Base-by-base conservation (phyloP, 2,888 invertebrate genomes). In the Drosophila subquinaria region DNA sequence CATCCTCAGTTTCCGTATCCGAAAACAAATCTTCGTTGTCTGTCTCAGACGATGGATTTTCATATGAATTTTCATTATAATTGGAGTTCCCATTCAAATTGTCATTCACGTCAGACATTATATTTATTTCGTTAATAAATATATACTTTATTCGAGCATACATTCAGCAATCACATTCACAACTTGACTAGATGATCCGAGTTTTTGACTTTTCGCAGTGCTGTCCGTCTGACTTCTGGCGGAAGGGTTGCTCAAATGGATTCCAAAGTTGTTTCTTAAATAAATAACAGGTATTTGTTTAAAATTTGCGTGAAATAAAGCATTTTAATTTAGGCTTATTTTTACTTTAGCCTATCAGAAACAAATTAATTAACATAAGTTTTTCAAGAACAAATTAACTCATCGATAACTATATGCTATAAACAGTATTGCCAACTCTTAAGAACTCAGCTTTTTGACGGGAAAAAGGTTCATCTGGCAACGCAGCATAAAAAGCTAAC, bases 41-140 rank as follows among this genome's bases (percentile, higher is more conserved):
- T 2, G 33, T 30, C 6, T 30, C 55, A 1, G 33, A 13, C 43
- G 36, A 5, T 40, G 13, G 45, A 15, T 9, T 17, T 3, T 17
- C 9, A 33, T 17, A 23, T 2, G 13, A n/a, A 42, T 23, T 13
- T 6, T 23, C 20, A 4, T 5, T 6, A 13, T 43, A 48, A 17
- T 11, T 6, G 9, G 45, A 9, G 1, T 23, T 13, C 1, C 13
- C 30, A 27, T 30, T 68, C 0, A 30, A 33, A 17, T 45, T 55
- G 10, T 52, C 27, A 11, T 61, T 69, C 0, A 6, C 10, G 9
- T 62, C 52, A 13, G 71, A 30, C 73, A 73, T 73, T 11, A 0
- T 27, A 23, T 35, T 9, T 36, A 36, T 36, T 36, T 35, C 2
- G 10, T 30, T 48, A 11, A 13, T 17, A 20, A 35, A 17, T 48